Base-by-base conservation (phyloP, 2,113 vertebrate species). In the Barbus barbus region DNA sequence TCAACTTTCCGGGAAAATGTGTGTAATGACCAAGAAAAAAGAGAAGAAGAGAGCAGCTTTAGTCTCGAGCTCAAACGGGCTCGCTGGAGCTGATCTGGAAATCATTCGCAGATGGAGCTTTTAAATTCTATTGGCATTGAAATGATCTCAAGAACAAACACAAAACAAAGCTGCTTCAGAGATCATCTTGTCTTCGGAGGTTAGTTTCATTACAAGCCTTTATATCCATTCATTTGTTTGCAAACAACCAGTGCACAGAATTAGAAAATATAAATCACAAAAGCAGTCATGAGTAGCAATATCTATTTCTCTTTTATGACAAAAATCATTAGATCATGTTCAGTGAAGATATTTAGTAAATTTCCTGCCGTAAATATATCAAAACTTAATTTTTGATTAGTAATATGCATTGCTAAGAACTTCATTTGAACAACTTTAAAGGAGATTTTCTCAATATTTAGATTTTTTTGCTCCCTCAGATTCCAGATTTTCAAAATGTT, bases 31-130 rank as follows among this genome's bases (percentile, higher is more conserved):
- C 56, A 18, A 61, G 33, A 78, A 61, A 60, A 61, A 36, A 78
- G 0, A 36, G 58, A 61, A 36, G 33, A 36, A 53, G 51, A 53
- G 51, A 51, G 48, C 44, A 46, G 44, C 44, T 46, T 44, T 46
- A 46, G 44, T 46, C 44, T 46, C 12, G 1, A 46, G 44, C 44
- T 2, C 44, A 46, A 46, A 24, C 13, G 81, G 72, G 26, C 31
- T 28, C 38, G 76, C 65, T 65, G 58, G 33, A 31, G n/a, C n/a
- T 60, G 28, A 71, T 83, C 67, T 83, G 46, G 67, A 85, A 87
- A 85, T 87, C 79, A 83, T 82, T 87, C 86, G 9, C 86, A 87
- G 86, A 85, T 85, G 86, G 74, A 72, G 24, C 56, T 83, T 81
- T 85, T 36, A 65, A 67, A 65, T 65, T 53, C 38, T 86, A 63